Evolutionary conservation across 1,140 invertebrate genomes (phyloP), one percentile per base, ranked within the genome.

Genomic region (Caenorhabditis tropicalis): DNA sequence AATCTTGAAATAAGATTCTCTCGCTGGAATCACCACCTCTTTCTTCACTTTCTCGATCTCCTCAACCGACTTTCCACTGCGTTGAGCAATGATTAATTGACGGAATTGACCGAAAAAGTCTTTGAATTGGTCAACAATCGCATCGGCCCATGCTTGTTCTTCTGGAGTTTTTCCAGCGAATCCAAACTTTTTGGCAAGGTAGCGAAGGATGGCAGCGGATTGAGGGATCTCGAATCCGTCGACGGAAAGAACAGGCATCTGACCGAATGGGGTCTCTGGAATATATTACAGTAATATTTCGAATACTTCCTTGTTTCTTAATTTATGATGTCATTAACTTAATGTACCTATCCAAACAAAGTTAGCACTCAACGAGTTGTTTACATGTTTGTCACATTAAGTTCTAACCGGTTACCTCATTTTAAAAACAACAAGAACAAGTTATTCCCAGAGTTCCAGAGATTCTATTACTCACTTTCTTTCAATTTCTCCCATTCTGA

Each of bases 141-240:
- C 81, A 31, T 87, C 86, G 0, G 84, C 86, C 21, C 74, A 27
- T 2, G 86, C 86, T 51, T 87, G 51, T 31, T 87, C 86, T 24
- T 85, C 33, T 19, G 43, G 39, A 36, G 39, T 70, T 46, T 86
- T 85, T 43, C 86, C 86, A 58, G 84, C 86, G 49, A 87, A 60
- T 31, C 85, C 85, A 49, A 46, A 70, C 29, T 86, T 51, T 58
- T 58, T 86, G 16, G 86, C 85, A 10, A 86, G 53, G 39, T 36
- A 86, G 16, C 83, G 70, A 24, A 27, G 12, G 48, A 86, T 86
- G 5, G 86, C 79, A n/a, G 29, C 21, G 16, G 86, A 86, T 79
- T 86, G 86, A 19, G 79, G 49, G 43, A 86, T 80, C 29, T 85
- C 21, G 12, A 74, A 43, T 58, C 86, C 86, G 39, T 86, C 86